Evolutionary conservation across 2,888 invertebrate species (phyloP).

Genomic region (Andrena bicolor): DNA sequence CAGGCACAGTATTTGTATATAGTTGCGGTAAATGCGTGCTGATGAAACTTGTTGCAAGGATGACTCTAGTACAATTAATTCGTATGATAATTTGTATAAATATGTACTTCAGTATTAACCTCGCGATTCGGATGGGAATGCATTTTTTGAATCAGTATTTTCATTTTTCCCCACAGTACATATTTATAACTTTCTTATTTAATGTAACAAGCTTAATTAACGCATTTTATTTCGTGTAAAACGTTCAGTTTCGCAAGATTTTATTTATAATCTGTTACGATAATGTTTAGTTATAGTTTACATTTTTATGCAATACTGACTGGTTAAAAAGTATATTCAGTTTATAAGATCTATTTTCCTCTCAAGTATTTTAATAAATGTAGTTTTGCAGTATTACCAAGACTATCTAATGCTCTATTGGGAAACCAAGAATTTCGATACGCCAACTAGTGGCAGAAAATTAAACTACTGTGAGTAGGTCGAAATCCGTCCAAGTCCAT

Average conservation of each 20-base stretch:
- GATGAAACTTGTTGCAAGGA: neutral
- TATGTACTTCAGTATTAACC: neutral
- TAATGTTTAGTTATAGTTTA: slow-evolving; percentile 34
- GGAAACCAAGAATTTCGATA: no score
- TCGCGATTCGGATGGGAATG: neutral
- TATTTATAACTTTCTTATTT: neutral
- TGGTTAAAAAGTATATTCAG: slow-evolving; percentile 11
- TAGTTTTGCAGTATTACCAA: no score
- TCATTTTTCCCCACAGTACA: neutral
- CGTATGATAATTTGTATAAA: slow-evolving; percentile 10
- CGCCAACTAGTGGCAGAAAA: no score
- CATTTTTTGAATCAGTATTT: slow-evolving; percentile 2
- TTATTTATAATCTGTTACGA: slow-evolving; percentile 32
- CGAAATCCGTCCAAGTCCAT: no score
- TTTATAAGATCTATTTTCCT: neutral
- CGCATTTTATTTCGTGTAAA: slow-evolving; percentile 1
- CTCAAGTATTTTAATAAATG: no score
- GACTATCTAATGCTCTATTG: no score
- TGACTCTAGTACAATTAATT: slow-evolving; percentile 14
- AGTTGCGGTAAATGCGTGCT: slow-evolving; percentile 1
- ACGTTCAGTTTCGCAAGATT: slow-evolving; percentile 23
- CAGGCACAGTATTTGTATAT: neutral
- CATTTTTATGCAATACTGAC: slow-evolving; percentile 35
- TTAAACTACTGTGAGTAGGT: no score
- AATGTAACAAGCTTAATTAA: slow-evolving; percentile 5